These are phyloP conservation scores for Tolmerus cingulatus DNA, from an alignment of 2,888 invertebrate species.

Conservation along the genomic window DNA sequence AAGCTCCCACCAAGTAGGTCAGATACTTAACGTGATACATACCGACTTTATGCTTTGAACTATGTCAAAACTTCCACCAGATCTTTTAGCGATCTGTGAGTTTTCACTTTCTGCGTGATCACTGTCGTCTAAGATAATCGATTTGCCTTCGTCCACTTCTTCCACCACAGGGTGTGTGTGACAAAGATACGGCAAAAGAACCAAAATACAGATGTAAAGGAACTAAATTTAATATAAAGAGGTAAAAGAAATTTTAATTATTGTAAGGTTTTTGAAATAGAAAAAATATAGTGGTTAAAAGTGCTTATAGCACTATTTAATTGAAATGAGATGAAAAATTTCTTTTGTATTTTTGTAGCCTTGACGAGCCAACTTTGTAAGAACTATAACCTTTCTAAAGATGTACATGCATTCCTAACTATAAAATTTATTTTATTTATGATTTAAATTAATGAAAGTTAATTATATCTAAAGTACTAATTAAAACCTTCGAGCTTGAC, in stretches of 20 bases:
- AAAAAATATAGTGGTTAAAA: background rate
- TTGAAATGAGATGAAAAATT: background rate
- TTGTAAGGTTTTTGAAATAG: background rate
- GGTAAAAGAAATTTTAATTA: background rate
- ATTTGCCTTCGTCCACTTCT: slow-evolving; percentile 49
- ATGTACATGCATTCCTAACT: no score
- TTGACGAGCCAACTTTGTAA: no score
- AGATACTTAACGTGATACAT: slow-evolving; percentile 10
- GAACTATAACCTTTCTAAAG: no score
- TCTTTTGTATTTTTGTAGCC: no score
- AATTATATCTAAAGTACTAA: background rate
- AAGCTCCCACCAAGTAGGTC: background rate
- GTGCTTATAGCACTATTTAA: background rate
- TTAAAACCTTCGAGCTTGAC: background rate
- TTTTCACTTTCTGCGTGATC: slow-evolving; percentile 54
- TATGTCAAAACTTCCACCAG: slow-evolving; percentile 58
- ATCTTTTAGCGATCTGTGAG: slow-evolving; percentile 57
- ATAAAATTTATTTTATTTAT: no score
- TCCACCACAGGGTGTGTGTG: slow-evolving; percentile 54
- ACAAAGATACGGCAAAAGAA: slow-evolving; percentile 55
- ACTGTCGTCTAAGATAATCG: slow-evolving; percentile 36
- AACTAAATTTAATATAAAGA: background rate
- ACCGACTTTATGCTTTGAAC: slow-evolving; percentile 59
- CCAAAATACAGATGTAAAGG: slow-evolving; percentile 46
- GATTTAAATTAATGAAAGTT: no score